Evolutionary conservation across 2,113 vertebrate genomes (phyloP).

Genomic region (Saguinus midas): DNA sequence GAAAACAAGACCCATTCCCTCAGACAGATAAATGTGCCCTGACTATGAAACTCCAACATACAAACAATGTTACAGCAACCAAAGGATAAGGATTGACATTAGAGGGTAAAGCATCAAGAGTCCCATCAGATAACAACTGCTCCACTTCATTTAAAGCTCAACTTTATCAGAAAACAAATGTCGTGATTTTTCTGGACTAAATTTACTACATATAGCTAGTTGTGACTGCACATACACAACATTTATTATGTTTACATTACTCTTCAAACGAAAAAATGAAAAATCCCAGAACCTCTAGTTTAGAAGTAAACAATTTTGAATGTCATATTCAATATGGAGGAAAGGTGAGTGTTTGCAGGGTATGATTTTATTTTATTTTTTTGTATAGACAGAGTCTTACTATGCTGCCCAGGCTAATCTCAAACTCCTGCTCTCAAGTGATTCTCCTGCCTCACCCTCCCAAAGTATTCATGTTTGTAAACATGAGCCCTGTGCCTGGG

Average conservation of each 20-base stretch:
- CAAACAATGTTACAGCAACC: background rate
- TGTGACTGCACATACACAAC: background rate
- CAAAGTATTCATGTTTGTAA: too few relatives aligned
- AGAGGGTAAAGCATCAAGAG: background rate
- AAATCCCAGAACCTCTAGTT: background rate
- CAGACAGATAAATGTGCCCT: background rate
- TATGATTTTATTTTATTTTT: too few relatives aligned
- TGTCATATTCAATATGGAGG: background rate
- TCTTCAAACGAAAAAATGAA: background rate
- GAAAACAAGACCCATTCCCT: background rate
- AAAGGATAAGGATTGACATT: background rate
- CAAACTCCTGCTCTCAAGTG: too few relatives aligned
- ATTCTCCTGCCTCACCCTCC: too few relatives aligned
- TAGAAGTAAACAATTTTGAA: constrained; percentile 19
- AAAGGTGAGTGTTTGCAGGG: background rate
- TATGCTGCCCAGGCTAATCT: too few relatives aligned
- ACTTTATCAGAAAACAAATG: background rate
- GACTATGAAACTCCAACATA: background rate
- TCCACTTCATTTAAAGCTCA: background rate
- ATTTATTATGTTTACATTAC: background rate
- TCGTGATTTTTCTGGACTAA: background rate
- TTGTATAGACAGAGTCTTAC: too few relatives aligned
- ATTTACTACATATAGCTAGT: background rate
- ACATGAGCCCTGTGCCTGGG: too few relatives aligned
- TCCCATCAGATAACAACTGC: background rate